Evolutionary conservation across 2,113 vertebrate species (phyloP).

Genomic region (Pica pica): DNA sequence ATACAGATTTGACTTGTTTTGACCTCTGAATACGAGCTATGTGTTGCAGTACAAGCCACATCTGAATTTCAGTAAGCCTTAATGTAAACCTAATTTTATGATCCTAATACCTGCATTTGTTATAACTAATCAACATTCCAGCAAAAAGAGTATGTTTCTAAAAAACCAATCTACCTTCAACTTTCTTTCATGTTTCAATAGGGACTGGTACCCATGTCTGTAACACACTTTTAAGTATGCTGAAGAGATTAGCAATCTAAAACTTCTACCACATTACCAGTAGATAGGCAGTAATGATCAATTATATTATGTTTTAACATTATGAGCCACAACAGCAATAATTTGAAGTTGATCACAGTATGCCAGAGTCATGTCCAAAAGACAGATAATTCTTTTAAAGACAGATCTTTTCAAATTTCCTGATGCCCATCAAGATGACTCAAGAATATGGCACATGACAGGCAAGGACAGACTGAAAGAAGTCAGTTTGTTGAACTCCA

Average conservation of each 20-base stretch:
- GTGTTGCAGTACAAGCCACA: background rate
- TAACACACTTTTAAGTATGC: background rate
- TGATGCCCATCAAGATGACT: background rate
- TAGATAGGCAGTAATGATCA: background rate
- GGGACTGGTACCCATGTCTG: background rate
- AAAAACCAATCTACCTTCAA: background rate
- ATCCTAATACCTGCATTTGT: background rate
- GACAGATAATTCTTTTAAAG: background rate
- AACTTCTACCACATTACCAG: background rate
- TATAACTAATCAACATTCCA: background rate
- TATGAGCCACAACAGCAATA: background rate
- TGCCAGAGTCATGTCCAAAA: background rate
- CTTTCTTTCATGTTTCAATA: background rate
- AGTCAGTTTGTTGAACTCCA: background rate
- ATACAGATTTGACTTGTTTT: background rate
- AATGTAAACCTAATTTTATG: background rate
- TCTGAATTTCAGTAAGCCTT: background rate
- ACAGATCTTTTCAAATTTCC: background rate
- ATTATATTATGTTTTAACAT: background rate
- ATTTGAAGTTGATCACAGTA: background rate
- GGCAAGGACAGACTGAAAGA: background rate
- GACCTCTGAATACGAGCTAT: background rate
- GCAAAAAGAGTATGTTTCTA: background rate
- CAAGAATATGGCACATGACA: background rate
- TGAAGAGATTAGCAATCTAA: background rate